Percentiles rank a stretch among this genome's conserved stretches.
Conservation (phyloP, 2,797 vertebrate species). For the Anguilla marmorata region DNA sequence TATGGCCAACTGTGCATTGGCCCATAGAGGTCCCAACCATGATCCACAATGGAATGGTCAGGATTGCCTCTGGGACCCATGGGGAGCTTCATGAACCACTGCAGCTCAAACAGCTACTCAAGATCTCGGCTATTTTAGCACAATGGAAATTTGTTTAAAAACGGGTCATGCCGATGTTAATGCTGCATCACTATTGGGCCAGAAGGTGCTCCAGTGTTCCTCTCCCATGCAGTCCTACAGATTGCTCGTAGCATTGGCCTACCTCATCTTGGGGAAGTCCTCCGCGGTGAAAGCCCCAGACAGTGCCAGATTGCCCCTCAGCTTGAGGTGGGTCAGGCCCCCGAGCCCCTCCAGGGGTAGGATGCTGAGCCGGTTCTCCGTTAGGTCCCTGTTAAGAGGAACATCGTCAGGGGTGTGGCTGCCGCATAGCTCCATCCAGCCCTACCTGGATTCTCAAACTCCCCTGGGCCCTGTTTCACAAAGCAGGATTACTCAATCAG, state of each 20-base stretch:
- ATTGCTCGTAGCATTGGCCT: constrained; percentile 34
- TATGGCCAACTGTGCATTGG: neutral
- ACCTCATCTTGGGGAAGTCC: constrained; percentile 91
- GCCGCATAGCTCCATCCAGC: neutral
- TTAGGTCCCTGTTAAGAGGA: constrained; percentile 79
- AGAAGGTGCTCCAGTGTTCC: no score
- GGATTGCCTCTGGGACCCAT: neutral
- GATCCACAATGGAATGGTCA: neutral
- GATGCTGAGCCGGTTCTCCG: constrained; percentile 78
- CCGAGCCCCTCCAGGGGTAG: constrained; percentile 82
- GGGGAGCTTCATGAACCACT: neutral
- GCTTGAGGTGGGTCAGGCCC: constrained; percentile 86
- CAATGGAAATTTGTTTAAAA: no score
- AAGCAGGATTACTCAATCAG: no score
- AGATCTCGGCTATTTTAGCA: no score
- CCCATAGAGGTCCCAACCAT: neutral
- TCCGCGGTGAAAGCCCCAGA: constrained; percentile 85
- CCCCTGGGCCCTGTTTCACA: no score
- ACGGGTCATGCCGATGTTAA: no score
- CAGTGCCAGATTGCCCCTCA: constrained; percentile 84
- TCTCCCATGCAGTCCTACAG: neutral
- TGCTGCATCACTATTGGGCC: no score
- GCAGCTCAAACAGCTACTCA: neutral
- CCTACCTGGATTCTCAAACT: neutral
- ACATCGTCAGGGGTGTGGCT: neutral